A percentile compares a stretch with the other conserved stretches of the same genome.
Evolutionary conservation across 2,888 invertebrate genomes (phyloP).

Genomic region (Urechis unicinctus): DNA sequence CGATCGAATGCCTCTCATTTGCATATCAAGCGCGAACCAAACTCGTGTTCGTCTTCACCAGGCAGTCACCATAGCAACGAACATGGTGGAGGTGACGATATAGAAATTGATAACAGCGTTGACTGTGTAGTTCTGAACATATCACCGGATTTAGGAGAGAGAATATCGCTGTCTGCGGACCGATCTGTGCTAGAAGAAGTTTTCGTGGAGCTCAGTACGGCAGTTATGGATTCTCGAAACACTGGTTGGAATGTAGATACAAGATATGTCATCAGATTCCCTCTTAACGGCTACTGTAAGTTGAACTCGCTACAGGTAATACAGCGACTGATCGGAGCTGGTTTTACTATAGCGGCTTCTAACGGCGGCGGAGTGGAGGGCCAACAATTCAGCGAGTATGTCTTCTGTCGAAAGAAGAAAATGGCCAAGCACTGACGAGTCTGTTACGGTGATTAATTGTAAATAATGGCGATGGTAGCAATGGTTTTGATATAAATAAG

Average conservation of each 20-base stretch:
- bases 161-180: slow-evolving; percentile 76
- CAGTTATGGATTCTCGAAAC: slow-evolving; percentile 67
- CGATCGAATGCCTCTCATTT: too few relatives aligned
- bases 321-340: slow-evolving; percentile 70
- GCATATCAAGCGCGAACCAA: slow-evolving; percentile 1
- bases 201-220: slow-evolving; percentile 60
- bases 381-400: slow-evolving; percentile 82
- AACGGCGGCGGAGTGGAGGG: slow-evolving; percentile 83
- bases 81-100: too few relatives aligned
- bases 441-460: too few relatives aligned
- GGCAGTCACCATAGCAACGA: neutral
- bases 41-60: slow-evolving; percentile 2
- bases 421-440: too few relatives aligned
- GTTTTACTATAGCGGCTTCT: slow-evolving; percentile 73
- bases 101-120: slow-evolving; percentile 53
- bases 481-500: too few relatives aligned
- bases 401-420: slow-evolving; percentile 65
- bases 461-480: too few relatives aligned
- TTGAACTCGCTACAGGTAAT: slow-evolving; percentile 83
- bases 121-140: slow-evolving; percentile 76
- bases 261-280: slow-evolving; percentile 76
- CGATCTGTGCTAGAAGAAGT: slow-evolving; percentile 62
- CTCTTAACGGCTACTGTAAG: slow-evolving; percentile 82
- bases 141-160: slow-evolving; percentile 72
- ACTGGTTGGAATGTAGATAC: slow-evolving; percentile 77